phyloP scores from a whole-genome alignment of 2,888 invertebrate species.

The Punctoribates punctum region DNA sequence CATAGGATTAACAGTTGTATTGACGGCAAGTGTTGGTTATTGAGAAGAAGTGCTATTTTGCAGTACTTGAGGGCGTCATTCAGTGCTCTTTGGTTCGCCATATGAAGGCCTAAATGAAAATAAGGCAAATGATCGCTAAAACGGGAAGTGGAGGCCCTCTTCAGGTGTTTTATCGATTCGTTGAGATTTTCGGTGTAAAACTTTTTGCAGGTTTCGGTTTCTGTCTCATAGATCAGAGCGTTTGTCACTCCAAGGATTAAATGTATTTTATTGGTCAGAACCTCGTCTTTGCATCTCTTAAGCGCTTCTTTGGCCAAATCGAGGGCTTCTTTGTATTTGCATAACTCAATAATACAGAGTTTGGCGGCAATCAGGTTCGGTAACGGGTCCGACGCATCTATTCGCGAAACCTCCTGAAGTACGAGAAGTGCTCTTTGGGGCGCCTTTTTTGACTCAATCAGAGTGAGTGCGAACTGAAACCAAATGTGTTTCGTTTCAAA shows the following conservation, averaged over 20 bases:
- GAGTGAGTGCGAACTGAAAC: slow-evolving; percentile 86
- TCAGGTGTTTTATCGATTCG: slow-evolving; percentile 39
- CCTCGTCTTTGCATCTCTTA: slow-evolving; percentile 24
- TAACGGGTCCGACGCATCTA: slow-evolving; percentile 68
- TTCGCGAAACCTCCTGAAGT: slow-evolving; percentile 70
- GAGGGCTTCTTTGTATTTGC: slow-evolving; percentile 66
- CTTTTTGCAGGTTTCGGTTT: slow-evolving; percentile 43
- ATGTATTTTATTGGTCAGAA: slow-evolving; percentile 33
- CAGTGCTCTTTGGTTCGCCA: slow-evolving; percentile 59
- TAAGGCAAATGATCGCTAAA: slow-evolving; percentile 85
- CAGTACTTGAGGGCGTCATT: slow-evolving; percentile 61
- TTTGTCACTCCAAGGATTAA: slow-evolving; percentile 42
- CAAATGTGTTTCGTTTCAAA: slow-evolving; percentile 91
- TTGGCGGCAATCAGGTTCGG: slow-evolving; percentile 78
- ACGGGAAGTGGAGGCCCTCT: slow-evolving; percentile 60
- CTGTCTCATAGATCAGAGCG: slow-evolving; percentile 42
- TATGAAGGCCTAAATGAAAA: slow-evolving; percentile 84
- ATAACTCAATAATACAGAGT: slow-evolving; percentile 72
- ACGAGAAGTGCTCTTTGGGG: slow-evolving; percentile 63
- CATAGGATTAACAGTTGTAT: slow-evolving; percentile 72
- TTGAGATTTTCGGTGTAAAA: slow-evolving; percentile 29
- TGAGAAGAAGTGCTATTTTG: slow-evolving; percentile 63
- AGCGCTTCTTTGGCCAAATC: slow-evolving; percentile 68
- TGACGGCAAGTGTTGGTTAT: slow-evolving; percentile 72
- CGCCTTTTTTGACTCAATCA: slow-evolving; percentile 64